A percentile compares a stretch with the other conserved stretches of the same genome.
These are phyloP conservation scores for Borostomias antarcticus DNA, from an alignment of 2,797 vertebrate species.

Conservation along the genomic window DNA sequence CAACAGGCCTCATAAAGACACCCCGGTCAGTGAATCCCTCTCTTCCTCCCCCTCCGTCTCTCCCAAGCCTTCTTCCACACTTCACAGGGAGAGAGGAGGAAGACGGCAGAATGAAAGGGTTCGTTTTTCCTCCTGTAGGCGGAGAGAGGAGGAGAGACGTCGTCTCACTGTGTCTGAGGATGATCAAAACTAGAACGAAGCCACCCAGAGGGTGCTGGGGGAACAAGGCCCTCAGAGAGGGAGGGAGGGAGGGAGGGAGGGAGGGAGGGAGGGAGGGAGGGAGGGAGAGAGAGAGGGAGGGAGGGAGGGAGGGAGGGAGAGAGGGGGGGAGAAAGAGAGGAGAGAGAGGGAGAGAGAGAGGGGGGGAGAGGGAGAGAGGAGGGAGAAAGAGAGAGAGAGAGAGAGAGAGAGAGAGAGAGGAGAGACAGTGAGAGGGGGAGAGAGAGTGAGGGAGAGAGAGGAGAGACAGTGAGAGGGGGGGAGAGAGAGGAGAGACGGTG, in stretches of 20 bases:
- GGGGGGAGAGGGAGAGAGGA: neutral
- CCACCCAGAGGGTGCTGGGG: constrained; percentile 62
- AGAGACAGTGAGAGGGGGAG: neutral
- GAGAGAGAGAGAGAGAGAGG: neutral
- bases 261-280: constrained; percentile 26
- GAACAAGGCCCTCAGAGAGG: constrained; percentile 57
- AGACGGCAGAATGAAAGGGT: constrained; percentile 60
- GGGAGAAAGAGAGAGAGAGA: neutral
- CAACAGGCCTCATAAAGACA: constrained; percentile 56
- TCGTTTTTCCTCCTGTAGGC: constrained; percentile 64
- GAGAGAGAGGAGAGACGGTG: constrained; percentile 28
- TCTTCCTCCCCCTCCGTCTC: constrained; percentile 54
- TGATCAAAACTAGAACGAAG: constrained; percentile 77
- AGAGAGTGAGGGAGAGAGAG: neutral
- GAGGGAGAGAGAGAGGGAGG: constrained; percentile 5
- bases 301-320: constrained; percentile 8
- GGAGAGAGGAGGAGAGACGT: constrained; percentile 70
- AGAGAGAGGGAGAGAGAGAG: neutral
- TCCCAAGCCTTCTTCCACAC: constrained; percentile 56
- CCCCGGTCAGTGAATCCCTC: constrained; percentile 46
- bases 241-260: constrained; percentile 2
- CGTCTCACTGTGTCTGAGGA: constrained; percentile 67
- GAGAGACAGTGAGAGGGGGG: neutral
- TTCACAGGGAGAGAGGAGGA: constrained; percentile 60
- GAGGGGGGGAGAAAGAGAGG: neutral